A percentile compares a stretch with the other conserved stretches of the same genome.
Evolutionary conservation across 1,140 invertebrate genomes (phyloP).

Genomic region (Laupala kohalensis): DNA sequence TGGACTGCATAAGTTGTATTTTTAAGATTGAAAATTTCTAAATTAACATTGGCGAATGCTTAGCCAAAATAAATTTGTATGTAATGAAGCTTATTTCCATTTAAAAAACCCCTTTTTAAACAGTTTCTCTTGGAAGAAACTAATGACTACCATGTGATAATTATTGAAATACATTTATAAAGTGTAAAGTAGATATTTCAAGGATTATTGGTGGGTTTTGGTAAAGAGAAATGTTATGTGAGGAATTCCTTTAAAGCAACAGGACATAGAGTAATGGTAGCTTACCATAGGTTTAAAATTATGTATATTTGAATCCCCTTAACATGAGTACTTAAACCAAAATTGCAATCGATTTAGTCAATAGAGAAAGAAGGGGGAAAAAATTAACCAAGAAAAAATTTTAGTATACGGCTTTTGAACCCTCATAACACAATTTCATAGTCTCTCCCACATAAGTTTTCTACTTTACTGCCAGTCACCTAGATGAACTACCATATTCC

Average conservation of each 20-base stretch:
- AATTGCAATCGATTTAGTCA: not conserved
- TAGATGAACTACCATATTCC: not conserved
- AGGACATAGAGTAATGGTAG: not conserved
- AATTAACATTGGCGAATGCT: not conserved
- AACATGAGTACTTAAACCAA: not conserved
- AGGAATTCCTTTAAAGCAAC: conserved; percentile 1
- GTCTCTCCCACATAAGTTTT: not conserved
- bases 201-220: not conserved
- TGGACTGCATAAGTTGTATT: conserved; percentile 10
- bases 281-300: not conserved
- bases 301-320: too few species aligned
- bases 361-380: too few species aligned
- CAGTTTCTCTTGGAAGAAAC: not conserved
- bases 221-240: conserved; percentile 1
- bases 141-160: conserved; percentile 8
- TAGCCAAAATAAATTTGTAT: conserved; percentile 1
- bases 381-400: not conserved
- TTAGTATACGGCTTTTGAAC: not conserved
- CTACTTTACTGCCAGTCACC: not conserved
- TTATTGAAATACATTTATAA: not conserved
- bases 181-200: not conserved
- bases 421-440: not conserved
- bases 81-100: conserved; percentile 3
- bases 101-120: not conserved
- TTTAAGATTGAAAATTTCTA: not conserved